Percentiles rank a stretch among this genome's conserved stretches.
phyloP scores from a whole-genome alignment of 53 echinoderm and acorn worm genomes.

The Crossaster papposus region DNA sequence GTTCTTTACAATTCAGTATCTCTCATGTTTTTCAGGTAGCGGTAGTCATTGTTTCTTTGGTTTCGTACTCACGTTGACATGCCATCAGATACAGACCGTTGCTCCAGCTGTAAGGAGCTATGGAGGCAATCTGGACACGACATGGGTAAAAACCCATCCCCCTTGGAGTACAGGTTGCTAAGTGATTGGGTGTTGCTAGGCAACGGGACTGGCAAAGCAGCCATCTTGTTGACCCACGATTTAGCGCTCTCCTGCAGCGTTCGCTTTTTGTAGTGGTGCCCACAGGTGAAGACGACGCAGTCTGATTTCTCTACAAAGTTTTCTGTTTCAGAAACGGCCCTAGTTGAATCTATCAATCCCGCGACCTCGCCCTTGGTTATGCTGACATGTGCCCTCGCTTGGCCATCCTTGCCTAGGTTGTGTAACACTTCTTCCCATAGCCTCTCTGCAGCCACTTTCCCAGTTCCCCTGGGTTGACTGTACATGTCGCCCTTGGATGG shows the following conservation, averaged over 20 bases:
- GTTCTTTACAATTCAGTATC: not conserved
- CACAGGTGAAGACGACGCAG: slow-evolving; percentile 82
- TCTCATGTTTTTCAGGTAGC: not conserved
- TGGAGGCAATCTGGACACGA: slow-evolving; percentile 80
- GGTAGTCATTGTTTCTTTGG: not conserved
- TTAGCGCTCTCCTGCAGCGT: slow-evolving; percentile 56
- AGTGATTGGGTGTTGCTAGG: slow-evolving; percentile 73
- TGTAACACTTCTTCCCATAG: slow-evolving; percentile 85
- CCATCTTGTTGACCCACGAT: slow-evolving; percentile 67
- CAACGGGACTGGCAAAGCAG: slow-evolving; percentile 70
- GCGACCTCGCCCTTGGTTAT: slow-evolving; percentile 63
- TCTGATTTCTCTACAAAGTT: slow-evolving; percentile 27
- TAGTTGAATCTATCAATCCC: slow-evolving; percentile 47
- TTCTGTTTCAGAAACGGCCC: not conserved
- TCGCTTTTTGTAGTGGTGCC: slow-evolving; percentile 74
- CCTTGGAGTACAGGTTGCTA: slow-evolving; percentile 64
- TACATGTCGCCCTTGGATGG: not conserved
- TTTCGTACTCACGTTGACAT: not conserved
- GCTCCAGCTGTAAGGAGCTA: slow-evolving; percentile 66
- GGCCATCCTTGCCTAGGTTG: slow-evolving; percentile 75
- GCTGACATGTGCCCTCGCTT: slow-evolving; percentile 62
- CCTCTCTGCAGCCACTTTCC: slow-evolving; percentile 69
- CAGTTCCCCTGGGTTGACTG: slow-evolving; percentile 21
- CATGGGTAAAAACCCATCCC: slow-evolving; percentile 68
- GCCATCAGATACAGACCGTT: not conserved